phyloP scores from a whole-genome alignment of 2,797 vertebrate species.

The Manis javanica region DNA sequence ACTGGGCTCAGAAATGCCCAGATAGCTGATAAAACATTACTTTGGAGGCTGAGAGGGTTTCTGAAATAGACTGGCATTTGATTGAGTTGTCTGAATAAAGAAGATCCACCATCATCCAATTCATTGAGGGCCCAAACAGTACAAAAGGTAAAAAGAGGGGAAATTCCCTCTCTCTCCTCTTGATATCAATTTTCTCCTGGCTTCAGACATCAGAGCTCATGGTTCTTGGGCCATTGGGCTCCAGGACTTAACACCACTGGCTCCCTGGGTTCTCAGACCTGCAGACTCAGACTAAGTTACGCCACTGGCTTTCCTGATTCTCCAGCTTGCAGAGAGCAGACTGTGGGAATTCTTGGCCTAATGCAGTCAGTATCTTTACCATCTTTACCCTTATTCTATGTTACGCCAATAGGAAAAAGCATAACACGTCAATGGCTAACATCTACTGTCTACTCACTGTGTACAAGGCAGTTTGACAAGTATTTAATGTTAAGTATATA shows the following conservation, averaged over 20 bases:
- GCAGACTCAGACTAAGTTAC: neutral
- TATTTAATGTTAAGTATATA: neutral
- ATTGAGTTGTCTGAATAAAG: neutral
- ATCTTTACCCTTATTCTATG: neutral
- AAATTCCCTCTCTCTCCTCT: neutral
- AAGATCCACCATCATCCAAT: neutral
- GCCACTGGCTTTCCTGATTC: neutral
- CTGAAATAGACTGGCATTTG: neutral
- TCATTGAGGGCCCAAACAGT: neutral
- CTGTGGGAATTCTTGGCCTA: neutral
- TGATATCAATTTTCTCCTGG: neutral
- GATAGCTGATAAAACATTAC: neutral
- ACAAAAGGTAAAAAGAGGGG: neutral
- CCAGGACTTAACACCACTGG: neutral
- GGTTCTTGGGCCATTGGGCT: neutral
- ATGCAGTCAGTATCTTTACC: neutral
- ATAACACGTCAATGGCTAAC: neutral
- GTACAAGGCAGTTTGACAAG: neutral
- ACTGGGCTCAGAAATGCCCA: neutral
- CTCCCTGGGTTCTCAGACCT: neutral
- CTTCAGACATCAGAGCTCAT: neutral
- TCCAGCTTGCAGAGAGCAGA: neutral
- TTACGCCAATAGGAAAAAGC: neutral
- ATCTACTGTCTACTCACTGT: neutral
- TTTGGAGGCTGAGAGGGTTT: neutral